A percentile compares a stretch with the other conserved stretches of the same genome.
phyloP scores from a whole-genome alignment of 2,888 invertebrate genomes.

The Cheilosia variabilis region DNA sequence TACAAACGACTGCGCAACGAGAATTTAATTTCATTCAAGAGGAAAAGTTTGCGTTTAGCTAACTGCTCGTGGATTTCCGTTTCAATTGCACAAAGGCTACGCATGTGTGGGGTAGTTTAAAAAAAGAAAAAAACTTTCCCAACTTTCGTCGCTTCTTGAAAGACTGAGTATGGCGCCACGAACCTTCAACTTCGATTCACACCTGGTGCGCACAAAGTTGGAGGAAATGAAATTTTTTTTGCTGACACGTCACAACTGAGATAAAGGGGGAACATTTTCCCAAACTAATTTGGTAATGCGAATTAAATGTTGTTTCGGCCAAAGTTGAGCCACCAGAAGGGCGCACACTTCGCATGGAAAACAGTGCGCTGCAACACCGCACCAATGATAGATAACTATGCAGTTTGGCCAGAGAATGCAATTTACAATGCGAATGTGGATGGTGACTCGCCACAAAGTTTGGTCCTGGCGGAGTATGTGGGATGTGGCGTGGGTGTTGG shows the following conservation, averaged over 20 bases:
- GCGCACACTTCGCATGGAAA: not conserved
- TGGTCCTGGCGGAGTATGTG: too few relatives aligned
- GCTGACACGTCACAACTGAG: conserved; percentile 22
- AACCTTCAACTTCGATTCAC: conserved; percentile 33
- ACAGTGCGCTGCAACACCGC: not conserved
- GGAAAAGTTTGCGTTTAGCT: conserved; percentile 35
- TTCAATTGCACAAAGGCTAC: conserved; percentile 33
- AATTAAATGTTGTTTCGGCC: conserved; percentile 24
- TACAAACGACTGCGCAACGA: conserved; percentile 14
- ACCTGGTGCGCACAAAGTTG: conserved; percentile 31
- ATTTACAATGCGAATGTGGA: conserved; percentile 21
- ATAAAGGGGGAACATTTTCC: conserved; percentile 18
- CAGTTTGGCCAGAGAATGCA: conserved; percentile 25
- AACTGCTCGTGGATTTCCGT: conserved; percentile 38
- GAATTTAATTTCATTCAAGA: conserved; percentile 45
- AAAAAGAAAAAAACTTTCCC: not conserved
- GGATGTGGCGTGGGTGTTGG: too few relatives aligned
- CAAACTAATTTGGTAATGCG: conserved; percentile 46
- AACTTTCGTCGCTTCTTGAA: conserved; percentile 3
- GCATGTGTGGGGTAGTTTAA: not conserved
- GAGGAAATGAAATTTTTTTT: conserved; percentile 19
- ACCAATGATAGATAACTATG: conserved; percentile 24
- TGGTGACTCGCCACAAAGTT: not conserved
- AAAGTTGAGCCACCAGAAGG: conserved; percentile 18
- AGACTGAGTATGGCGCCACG: not conserved